Conservation (phyloP, 2,888 invertebrate species). For the Cataglyphis livida region DNA sequence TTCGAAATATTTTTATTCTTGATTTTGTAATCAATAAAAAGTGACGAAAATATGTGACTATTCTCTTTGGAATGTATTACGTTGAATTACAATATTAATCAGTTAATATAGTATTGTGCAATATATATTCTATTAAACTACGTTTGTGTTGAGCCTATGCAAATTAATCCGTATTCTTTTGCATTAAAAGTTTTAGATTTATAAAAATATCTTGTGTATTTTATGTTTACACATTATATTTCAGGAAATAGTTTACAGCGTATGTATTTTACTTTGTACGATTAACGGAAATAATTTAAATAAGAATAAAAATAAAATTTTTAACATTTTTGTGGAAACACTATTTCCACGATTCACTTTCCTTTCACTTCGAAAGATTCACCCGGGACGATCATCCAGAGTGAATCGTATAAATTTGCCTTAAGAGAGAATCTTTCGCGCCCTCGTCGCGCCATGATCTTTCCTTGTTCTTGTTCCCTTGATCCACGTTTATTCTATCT, state of each 20-base stretch:
- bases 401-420: slow-evolving; percentile 44
- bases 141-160: not conserved
- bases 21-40: not conserved
- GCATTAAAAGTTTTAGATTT: not conserved
- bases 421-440: slow-evolving; percentile 60
- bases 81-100: slow-evolving; percentile 2
- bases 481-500: slow-evolving; percentile 66
- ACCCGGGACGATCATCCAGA: slow-evolving; percentile 25
- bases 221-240: not conserved
- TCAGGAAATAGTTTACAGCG: not conserved
- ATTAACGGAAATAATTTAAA: slow-evolving; percentile 5
- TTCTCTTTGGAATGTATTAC: not conserved
- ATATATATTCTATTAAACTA: not conserved
- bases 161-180: not conserved
- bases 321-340: not conserved
- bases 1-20: not conserved
- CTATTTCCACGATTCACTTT: slow-evolving; percentile 21
- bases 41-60: not conserved
- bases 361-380: slow-evolving; percentile 16
- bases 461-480: slow-evolving; percentile 69
- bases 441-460: slow-evolving; percentile 69
- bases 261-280: not conserved
- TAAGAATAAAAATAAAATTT: not conserved
- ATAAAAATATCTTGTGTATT: not conserved
- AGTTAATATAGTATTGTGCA: not conserved